Evolutionary conservation across 64 coral and sea anemone genomes (phyloP), one percentile per base, ranked within the genome.

Genomic region (Montipora foliosa): DNA sequence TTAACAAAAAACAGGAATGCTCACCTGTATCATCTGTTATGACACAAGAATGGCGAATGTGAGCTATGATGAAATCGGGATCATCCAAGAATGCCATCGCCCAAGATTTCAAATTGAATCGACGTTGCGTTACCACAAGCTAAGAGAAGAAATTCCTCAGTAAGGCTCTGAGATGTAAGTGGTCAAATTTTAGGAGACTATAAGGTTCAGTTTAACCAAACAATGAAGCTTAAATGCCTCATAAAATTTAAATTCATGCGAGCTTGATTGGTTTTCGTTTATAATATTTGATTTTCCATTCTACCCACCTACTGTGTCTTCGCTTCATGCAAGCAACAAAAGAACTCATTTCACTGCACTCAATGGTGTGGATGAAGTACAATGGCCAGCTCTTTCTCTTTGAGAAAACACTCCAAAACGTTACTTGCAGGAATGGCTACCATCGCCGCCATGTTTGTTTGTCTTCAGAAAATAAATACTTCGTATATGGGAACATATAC

Each of bases 11-110:
- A 37, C 37, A 37, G 37, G 37, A 37, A 37, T 37, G 16, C 75
- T 88, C 75, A 99, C 97, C 97, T 15, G 97, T 99, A 71, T 99
- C 97, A 92, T 99, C 97, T 52, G 95, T 99, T 45, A 95, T 94
- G 16, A 99, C 97, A 81, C 95, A 99, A 11, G 94, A 96, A 77
- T 99, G 95, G 12, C 97, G 89, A 69, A 99, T 99, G 61, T 96
- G 97, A 13, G 95, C 91, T 67, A 99, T 94, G 13, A 99, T 83
- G 64, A 99, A 96, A 50, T 96, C 92, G 5, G 88, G 83, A 66
- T 99, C 95, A 84, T 99, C 97, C 22, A 93, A 87, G 76, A 99
- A 99, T 69, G 97, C 97, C 97, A 99, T 98, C 55, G 50, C 79
- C 11, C 37, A 37, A 37, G 37, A 37, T 37, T 37, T 37, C 2